phyloP scores from a whole-genome alignment of 2,888 invertebrate species.

The Drepanosiphum platanoidis region DNA sequence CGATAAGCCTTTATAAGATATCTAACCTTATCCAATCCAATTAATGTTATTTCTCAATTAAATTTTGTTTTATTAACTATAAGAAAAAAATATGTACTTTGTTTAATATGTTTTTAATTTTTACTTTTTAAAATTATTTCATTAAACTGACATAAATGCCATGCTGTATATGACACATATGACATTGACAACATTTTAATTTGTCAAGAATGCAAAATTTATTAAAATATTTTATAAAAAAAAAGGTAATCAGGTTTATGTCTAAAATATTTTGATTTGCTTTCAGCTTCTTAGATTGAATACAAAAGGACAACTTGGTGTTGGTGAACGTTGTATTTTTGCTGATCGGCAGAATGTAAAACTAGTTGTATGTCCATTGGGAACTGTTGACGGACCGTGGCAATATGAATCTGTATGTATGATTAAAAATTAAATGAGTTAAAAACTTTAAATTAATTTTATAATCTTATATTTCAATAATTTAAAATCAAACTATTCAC shows the following conservation, averaged over 20 bases:
- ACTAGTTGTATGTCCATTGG: slow-evolving; percentile 88
- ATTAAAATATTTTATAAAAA: neutral
- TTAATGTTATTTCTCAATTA: too few species aligned
- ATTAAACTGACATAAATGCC: neutral
- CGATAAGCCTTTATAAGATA: too few species aligned
- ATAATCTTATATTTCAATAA: too few species aligned
- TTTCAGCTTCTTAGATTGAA: slow-evolving; percentile 87
- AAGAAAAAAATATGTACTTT: too few species aligned
- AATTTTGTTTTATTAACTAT: too few species aligned
- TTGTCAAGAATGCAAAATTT: neutral
- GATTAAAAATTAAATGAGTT: slow-evolving; percentile 13
- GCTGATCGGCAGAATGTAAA: slow-evolving; percentile 87
- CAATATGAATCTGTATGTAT: slow-evolving; percentile 78
- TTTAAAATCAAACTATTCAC: too few species aligned
- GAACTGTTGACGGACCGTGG: slow-evolving; percentile 96
- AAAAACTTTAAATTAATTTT: too few species aligned
- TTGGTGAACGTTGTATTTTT: slow-evolving; percentile 95
- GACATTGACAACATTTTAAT: neutral
- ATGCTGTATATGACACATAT: neutral
- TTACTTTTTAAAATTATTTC: neutral
- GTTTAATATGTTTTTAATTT: too few species aligned
- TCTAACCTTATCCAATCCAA: too few species aligned
- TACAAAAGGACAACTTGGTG: slow-evolving; percentile 91
- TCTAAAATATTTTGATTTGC: neutral
- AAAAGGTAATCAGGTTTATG: neutral